These are phyloP conservation scores for Drosophila azteca DNA, from an alignment of 1,140 invertebrate species.

Conservation along the genomic window DNA sequence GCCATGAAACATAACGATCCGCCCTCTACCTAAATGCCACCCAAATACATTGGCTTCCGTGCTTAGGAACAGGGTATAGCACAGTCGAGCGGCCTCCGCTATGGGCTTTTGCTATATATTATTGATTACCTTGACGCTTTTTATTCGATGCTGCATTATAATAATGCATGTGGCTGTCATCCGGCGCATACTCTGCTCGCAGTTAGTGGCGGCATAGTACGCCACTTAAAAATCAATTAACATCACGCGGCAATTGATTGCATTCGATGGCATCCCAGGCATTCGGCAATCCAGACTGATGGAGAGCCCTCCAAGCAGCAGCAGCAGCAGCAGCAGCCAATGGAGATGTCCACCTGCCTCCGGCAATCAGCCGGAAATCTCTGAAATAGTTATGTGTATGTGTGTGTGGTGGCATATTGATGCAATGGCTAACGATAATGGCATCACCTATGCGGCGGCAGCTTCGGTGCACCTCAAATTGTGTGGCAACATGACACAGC, in stretches of 20 bases:
- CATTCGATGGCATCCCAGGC: conserved; percentile 19
- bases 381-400: neutral
- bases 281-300: neutral
- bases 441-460: conserved; percentile 17
- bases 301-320: conserved; percentile 11
- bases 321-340: too few species aligned
- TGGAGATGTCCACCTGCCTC: too few species aligned
- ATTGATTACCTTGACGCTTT: conserved; percentile 67
- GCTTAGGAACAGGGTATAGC: conserved; percentile 12
- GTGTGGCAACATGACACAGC: conserved; percentile 40
- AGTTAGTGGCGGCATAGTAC: conserved; percentile 15
- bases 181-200: conserved; percentile 45
- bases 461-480: conserved; percentile 45
- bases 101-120: conserved; percentile 19
- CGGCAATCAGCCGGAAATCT: too few species aligned
- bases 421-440: conserved; percentile 21
- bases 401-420: conserved; percentile 17
- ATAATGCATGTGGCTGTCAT: conserved; percentile 37
- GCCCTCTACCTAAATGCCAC: too few species aligned
- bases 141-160: conserved; percentile 17
- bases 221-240: conserved; percentile 78
- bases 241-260: conserved; percentile 49
- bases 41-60: neutral
- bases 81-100: neutral
- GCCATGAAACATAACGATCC: too few species aligned